Base-by-base conservation (phyloP, 2,888 invertebrate species). In the Clostera curtula region DNA sequence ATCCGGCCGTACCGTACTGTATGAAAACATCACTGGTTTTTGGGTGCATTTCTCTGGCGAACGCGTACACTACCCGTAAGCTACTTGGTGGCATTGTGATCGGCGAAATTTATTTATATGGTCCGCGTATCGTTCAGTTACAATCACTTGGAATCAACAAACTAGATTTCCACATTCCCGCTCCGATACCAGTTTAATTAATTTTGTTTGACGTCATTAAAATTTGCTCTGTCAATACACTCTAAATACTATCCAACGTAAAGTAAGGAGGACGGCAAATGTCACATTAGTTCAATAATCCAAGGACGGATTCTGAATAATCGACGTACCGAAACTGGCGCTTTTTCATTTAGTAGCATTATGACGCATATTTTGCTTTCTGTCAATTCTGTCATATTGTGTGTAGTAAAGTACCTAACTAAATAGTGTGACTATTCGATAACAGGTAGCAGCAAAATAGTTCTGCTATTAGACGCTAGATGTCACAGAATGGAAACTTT, bases 1-100 rank as follows among this genome's bases (percentile, higher is more conserved):
- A 94, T 60, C 94, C 94, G 49, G 94, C 93, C 35, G 94, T 94
- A 49, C 94, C 94, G 83, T 94, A 94, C 72, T 91, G 86, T 50
- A 93, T 89, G 58, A 85, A 85, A 43, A 86, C 85, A 52, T 87
- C 88, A 28, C 85, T 74, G 21, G 86, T 89, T 75, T 90, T 92
- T 12, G 89, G 89, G 66, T 92, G 90, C 89, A 91, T 89, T 86
- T 90, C 89, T 76, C 90, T 87, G 34, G 91, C 90, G 83, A 92
- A 91, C 61, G 91, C 91, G 85, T 91, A 91, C 51, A 90, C 88
- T 40, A 88, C 88, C 73, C 88, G 86, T 68, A 85, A 72, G 70
- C 85, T 85, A 73, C 85, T 85, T 65, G 85, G 82, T 59, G 83
- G 83, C 83, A 83, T 83, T 66, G 53, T 82, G 69, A 53, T 61